Evolutionary conservation across 2,888 invertebrate species (phyloP), one percentile per base, ranked within the genome.

Genomic region (Stenoptilia bipunctidactyla): DNA sequence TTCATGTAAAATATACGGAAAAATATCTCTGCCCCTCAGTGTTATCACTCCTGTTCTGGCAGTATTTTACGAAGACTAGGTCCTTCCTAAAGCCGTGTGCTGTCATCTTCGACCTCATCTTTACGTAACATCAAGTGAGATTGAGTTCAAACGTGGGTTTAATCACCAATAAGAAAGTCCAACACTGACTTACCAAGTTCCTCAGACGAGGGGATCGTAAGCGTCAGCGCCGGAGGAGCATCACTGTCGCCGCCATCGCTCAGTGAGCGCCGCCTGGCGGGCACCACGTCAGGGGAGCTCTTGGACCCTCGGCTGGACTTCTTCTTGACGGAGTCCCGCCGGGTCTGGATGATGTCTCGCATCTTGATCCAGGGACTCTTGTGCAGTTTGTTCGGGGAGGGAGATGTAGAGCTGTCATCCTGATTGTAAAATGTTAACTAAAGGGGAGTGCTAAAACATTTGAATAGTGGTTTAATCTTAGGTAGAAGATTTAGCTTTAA

Each of bases 351-450:
- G 42, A 92, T 92, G 55, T 90, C 90, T 46, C 91, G 89, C 80
- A 92, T 90, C 67, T 91, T 90, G 1, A 89, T 89, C 92, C 92
- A 92, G 0, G 91, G 89, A n/a, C 89, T 90, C 59, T 88, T 89
- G 63, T 86, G 85, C 10, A 80, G 68, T 47, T 87, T 86, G 52
- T 85, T 84, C 1, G 83, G 77, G 1, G 85, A 84, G 0, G 83
- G 80, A 0, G 79, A 82, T 0, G 84, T 80, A 15, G 79, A 79
- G 41, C 83, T 84, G 49, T 85, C 85, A 15, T 85, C 82, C 85
- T 86, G 51, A 15, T 27, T 40, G 12, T 14, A n/a, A 30, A 30
- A 30, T 30, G 25, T 25, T 25, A n/a, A n/a, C n/a, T n/a, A n/a
- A n/a, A n/a, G n/a, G n/a, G n/a, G n/a, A n/a, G n/a, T n/a, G n/a